These are phyloP conservation scores for Thyatira batis DNA, from an alignment of 2,888 invertebrate genomes.

Conservation along the genomic window DNA sequence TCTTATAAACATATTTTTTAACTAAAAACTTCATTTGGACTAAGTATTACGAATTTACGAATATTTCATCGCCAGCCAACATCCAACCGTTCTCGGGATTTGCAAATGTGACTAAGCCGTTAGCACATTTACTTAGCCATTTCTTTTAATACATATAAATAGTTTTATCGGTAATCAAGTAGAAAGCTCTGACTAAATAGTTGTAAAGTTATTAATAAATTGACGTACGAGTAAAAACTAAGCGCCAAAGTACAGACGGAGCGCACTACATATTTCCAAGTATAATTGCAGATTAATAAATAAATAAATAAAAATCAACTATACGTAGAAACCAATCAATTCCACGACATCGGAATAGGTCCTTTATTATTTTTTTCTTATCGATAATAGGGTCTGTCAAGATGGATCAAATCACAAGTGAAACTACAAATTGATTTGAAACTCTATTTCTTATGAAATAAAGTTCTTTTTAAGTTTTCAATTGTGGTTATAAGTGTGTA, in stretches of 20 bases:
- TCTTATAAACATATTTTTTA: no score
- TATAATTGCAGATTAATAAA: conserved; percentile 39
- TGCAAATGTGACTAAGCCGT: no score
- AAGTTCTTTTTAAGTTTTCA: conserved; percentile 20
- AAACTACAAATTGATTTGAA: conserved; percentile 3
- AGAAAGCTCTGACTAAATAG: not conserved
- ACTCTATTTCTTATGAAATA: conserved; percentile 17
- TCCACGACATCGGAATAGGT: conserved; percentile 49
- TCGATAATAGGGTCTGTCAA: conserved; percentile 51
- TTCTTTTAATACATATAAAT: no score
- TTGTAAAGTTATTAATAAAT: not conserved
- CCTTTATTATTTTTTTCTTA: conserved; percentile 47
- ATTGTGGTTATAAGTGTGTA: conserved; percentile 23
- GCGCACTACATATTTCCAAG: conserved; percentile 45
- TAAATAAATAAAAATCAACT: conserved; percentile 51
- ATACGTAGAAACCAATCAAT: conserved; percentile 66
- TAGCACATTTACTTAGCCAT: no score
- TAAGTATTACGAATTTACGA: no score
- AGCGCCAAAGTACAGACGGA: conserved; percentile 1
- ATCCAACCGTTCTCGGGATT: no score
- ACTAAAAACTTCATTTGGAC: no score
- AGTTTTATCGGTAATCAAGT: not conserved
- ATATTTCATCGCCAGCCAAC: no score
- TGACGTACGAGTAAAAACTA: not conserved
- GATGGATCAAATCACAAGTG: conserved; percentile 23